phyloP scores from a whole-genome alignment of 1,140 invertebrate species.

The Andrena cerasifolii region DNA sequence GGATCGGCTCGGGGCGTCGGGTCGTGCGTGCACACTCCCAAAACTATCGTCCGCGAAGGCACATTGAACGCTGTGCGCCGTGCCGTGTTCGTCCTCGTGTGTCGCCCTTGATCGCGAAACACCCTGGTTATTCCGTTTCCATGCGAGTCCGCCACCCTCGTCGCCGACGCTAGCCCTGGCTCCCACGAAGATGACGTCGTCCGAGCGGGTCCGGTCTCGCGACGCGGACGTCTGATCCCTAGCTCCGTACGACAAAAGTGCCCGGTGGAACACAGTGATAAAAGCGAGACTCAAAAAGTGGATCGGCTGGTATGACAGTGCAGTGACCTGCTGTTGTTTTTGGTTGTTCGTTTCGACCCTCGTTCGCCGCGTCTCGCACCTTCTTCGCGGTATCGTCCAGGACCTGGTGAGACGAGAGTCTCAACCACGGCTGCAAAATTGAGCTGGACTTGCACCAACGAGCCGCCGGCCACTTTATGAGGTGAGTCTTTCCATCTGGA shows the following conservation, averaged over 20 bases:
- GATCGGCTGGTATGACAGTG: conserved; percentile 49
- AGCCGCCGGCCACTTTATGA: conserved; percentile 81
- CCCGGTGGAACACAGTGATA: conserved; percentile 8
- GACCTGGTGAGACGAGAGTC: conserved; percentile 71
- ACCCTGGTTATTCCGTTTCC: too few species aligned
- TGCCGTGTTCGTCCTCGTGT: conserved; percentile 29
- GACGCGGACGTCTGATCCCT: background rate
- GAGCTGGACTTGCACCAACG: conserved; percentile 81
- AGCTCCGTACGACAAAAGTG: background rate
- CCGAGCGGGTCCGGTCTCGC: background rate
- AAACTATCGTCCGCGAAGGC: conserved; percentile 67
- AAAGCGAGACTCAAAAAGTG: conserved; percentile 35
- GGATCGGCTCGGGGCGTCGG: conserved; percentile 19
- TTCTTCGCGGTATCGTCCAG: background rate
- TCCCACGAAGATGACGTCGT: background rate
- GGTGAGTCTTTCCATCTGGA: conserved; percentile 60
- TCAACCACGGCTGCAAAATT: conserved; percentile 80
- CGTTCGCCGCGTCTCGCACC: too few species aligned
- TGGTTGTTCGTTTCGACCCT: conserved; percentile 3
- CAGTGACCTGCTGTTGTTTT: conserved; percentile 51
- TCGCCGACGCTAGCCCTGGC: background rate
- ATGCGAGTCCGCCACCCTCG: background rate
- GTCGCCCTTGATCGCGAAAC: background rate
- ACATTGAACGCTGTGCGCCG: conserved; percentile 16
- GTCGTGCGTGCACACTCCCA: conserved; percentile 64